Base-by-base conservation (phyloP, 2,888 invertebrate genomes). In the Pterostichus niger region DNA sequence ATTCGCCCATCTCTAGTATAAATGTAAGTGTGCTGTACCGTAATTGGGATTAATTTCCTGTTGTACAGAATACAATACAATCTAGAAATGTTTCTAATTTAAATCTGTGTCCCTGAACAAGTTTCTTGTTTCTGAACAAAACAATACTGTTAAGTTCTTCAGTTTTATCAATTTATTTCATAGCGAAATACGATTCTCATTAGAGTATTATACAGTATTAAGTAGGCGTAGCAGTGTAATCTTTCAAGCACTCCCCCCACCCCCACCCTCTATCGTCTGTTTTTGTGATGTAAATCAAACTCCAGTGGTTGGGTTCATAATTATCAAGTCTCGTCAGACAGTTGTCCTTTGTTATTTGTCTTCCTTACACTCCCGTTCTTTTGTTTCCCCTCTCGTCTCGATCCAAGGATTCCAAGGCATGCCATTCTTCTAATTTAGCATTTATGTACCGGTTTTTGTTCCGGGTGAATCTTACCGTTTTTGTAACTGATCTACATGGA, bases 271-370 rank as follows among this genome's bases (percentile, higher is more conserved):
- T n/a, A 76, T 76, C 31, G 9, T 76, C 76, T 76, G 76, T 76
- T 76, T 76, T 76, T 76, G 76, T 49, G 76, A 52, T 52, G 54
- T 31, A 76, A 76, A 76, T 76, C 76, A 76, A 76, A 76, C 52
- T 76, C 31, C 52, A 52, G 24, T 76, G 49, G 52, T 24, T 52
- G 76, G 52, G 44, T 40, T 40, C 64, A 79, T 64, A 79, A 64
- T 79, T 79, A 79, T 79, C 79, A 79, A 79, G 79, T 79, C 64
- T 33, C 17, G 17, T 46, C 11, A 15, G 64, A 61, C 79, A 79
- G 33, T 79, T 79, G 61, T 61, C 59, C 77, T 64, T 49, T 64
- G 79, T 79, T 79, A 79, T 79, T 64, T 79, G 40, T 64, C 79
- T 79, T 79, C 44, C 40, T 79, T 52, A 49, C 75, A 75, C 49